A percentile compares a stretch with the other conserved stretches of the same genome.
phyloP scores from a whole-genome alignment of 2,797 vertebrate species.

The Ciconia nigra region DNA sequence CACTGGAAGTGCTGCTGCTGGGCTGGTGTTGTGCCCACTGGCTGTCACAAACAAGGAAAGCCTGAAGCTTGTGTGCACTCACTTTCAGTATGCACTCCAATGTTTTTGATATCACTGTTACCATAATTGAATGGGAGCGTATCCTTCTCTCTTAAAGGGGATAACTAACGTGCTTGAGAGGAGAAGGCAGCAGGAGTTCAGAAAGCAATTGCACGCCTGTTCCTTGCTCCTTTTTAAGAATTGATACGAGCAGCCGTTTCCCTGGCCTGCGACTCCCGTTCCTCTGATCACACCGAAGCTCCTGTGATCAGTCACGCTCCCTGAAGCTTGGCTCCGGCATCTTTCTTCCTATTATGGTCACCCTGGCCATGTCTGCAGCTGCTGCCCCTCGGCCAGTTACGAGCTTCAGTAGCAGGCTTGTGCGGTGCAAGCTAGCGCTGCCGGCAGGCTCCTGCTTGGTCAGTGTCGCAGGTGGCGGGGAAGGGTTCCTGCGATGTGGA shows the following conservation, averaged over 20 bases:
- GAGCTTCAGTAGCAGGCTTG: background rate
- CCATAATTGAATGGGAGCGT: background rate
- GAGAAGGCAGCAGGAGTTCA: background rate
- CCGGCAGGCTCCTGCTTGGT: background rate
- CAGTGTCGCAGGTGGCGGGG: background rate
- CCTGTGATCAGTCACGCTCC: background rate
- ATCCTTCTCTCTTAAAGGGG: background rate
- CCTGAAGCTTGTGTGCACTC: background rate
- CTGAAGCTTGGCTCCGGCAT: background rate
- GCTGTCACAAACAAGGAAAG: background rate
- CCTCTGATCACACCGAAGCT: background rate
- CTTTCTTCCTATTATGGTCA: constrained; percentile 49
- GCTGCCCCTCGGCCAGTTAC: background rate
- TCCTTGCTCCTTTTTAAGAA: background rate
- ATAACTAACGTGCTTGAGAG: background rate
- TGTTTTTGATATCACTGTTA: background rate
- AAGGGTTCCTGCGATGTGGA: background rate
- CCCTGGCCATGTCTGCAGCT: background rate
- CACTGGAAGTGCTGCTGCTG: background rate
- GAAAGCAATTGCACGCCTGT: background rate
- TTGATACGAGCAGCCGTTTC: background rate
- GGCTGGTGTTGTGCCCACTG: background rate
- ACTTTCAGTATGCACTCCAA: accelerated
- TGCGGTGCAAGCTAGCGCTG: background rate
- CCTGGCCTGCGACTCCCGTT: background rate